phyloP scores from a whole-genome alignment of 1,140 invertebrate genomes.

The Drosophila micromelanica region DNA sequence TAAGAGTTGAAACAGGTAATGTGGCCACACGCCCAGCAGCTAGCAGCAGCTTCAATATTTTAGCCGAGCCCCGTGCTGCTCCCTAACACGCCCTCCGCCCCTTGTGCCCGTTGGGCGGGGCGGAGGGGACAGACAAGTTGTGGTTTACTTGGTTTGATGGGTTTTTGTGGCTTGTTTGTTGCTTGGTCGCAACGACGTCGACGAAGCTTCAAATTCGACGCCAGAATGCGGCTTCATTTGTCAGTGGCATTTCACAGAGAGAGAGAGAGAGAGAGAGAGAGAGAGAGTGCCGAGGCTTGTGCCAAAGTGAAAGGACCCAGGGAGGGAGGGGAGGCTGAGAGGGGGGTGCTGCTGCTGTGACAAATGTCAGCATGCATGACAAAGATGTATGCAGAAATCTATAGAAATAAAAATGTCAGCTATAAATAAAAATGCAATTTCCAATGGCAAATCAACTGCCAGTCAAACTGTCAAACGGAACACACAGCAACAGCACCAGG shows the following conservation, averaged over 20 bases:
- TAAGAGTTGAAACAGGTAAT: slow-evolving; percentile 26
- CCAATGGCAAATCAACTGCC: slow-evolving; percentile 47
- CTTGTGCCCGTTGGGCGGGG: background rate
- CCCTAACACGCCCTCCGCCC: too few species aligned
- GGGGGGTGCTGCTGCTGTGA: slow-evolving; percentile 23
- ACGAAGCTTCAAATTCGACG: slow-evolving; percentile 28
- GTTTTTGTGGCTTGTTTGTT: slow-evolving; percentile 53
- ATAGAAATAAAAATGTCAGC: slow-evolving; percentile 52
- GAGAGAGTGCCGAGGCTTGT: background rate
- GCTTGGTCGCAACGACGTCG: slow-evolving; percentile 17
- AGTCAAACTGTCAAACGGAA: slow-evolving; percentile 49
- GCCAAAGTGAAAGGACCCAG: background rate
- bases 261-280: too few species aligned
- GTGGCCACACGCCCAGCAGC: background rate
- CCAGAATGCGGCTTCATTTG: slow-evolving; percentile 50
- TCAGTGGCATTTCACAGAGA: slow-evolving; percentile 18
- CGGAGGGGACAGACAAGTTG: slow-evolving; percentile 27
- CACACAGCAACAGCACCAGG: background rate
- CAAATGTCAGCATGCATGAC: slow-evolving; percentile 46
- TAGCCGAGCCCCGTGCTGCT: background rate
- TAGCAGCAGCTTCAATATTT: slow-evolving; percentile 15
- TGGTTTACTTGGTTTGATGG: slow-evolving; percentile 49
- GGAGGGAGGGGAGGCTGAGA: too few species aligned
- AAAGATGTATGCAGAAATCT: slow-evolving; percentile 48
- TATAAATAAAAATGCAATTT: slow-evolving; percentile 55